Conservation (phyloP, 2,113 vertebrate species). For the Anoura caudifer region DNA sequence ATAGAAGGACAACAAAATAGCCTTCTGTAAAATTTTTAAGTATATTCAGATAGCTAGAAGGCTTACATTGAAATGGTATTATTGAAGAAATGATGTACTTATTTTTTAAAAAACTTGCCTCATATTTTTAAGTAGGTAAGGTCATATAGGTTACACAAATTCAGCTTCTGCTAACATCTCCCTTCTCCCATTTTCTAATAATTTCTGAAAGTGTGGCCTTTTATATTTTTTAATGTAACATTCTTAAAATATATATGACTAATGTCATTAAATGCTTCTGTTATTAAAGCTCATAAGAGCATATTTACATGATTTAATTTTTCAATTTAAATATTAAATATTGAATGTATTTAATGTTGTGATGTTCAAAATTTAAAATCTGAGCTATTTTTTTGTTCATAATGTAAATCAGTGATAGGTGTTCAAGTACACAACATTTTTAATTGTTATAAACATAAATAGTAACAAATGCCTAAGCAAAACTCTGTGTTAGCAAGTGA, state of each 20-base stretch:
- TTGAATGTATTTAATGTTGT: background rate
- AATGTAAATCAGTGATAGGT: background rate
- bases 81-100: background rate
- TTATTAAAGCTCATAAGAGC: background rate
- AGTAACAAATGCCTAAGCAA: background rate
- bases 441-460: constrained; percentile 14
- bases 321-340: background rate
- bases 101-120: background rate
- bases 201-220: background rate
- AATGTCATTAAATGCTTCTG: background rate
- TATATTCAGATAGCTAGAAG: background rate
- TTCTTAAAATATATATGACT: background rate
- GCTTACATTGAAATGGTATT: background rate
- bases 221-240: background rate
- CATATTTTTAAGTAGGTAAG: background rate
- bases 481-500: background rate
- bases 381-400: background rate
- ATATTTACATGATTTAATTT: background rate
- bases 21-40: background rate
- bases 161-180: background rate
- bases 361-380: background rate
- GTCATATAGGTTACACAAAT: background rate
- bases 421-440: background rate
- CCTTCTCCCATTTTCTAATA: background rate
- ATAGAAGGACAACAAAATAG: background rate